Conservation (phyloP, 2,113 vertebrate genomes). For the Scomber scombrus region DNA sequence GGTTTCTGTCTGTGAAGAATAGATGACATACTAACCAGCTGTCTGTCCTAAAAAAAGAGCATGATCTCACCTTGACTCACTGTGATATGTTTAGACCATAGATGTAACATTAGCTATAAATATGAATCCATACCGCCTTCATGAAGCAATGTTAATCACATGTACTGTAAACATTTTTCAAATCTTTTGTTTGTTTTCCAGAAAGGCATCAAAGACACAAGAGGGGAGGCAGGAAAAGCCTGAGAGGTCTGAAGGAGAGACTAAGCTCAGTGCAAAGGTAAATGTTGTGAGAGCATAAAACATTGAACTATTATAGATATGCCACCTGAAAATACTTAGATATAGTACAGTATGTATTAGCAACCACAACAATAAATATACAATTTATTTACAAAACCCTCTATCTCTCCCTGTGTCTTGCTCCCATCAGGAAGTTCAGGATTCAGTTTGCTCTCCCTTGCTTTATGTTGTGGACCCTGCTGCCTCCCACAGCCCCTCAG, state of each 20-base stretch:
- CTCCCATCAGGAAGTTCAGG: constrained; percentile 59
- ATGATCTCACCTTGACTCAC: constrained; percentile 42
- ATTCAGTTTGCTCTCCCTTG: constrained; percentile 45
- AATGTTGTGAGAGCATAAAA: constrained; percentile 19
- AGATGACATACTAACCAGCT: constrained; percentile 51
- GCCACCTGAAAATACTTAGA: not conserved
- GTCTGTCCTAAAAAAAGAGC: constrained; percentile 25
- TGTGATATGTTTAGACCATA: constrained; percentile 4
- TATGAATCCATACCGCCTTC: not conserved
- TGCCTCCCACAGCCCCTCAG: constrained; percentile 46
- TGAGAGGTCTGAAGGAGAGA: constrained; percentile 59
- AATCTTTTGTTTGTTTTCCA: constrained; percentile 57
- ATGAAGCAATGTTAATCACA: not conserved
- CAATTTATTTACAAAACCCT: not conserved
- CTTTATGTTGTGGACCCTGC: constrained; percentile 33
- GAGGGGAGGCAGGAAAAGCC: constrained; percentile 56
- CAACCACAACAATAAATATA: too few relatives aligned
- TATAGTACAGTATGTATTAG: too few relatives aligned
- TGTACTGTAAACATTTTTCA: not conserved
- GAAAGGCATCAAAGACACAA: constrained; percentile 66
- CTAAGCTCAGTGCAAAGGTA: constrained; percentile 71
- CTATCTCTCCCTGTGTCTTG: not conserved
- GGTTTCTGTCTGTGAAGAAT: constrained; percentile 25
- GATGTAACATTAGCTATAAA: constrained; percentile 14
- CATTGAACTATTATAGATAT: not conserved